phyloP scores from a whole-genome alignment of 2,113 vertebrate genomes.

The Progne subis region DNA sequence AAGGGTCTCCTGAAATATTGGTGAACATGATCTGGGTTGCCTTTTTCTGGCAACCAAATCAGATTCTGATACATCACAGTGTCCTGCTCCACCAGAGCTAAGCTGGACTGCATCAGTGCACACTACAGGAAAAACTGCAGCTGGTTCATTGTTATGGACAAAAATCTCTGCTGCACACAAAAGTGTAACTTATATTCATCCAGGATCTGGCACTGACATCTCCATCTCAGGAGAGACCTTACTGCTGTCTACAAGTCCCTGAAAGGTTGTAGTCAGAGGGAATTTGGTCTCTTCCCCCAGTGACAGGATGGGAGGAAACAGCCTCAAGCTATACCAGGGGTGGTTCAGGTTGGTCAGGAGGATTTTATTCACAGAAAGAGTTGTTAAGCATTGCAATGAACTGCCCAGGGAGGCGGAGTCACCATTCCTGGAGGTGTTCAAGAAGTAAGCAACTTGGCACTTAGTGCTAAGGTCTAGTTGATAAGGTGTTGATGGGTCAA shows the following conservation, averaged over 20 bases:
- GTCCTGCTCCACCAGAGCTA: not conserved
- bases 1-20: not conserved
- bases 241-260: not conserved
- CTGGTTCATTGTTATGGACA: rapidly evolving
- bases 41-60: not conserved
- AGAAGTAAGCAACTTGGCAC: not conserved
- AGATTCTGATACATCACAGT: not conserved
- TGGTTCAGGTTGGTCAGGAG: not conserved
- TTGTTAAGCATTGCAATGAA: not conserved
- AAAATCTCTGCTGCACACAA: not conserved
- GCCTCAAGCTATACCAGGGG: not conserved
- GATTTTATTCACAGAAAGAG: not conserved
- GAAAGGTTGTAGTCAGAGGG: not conserved
- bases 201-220: not conserved
- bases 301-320: not conserved
- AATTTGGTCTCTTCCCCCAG: not conserved
- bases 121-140: not conserved
- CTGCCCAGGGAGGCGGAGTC: not conserved
- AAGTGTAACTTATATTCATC: not conserved
- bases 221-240: not conserved
- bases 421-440: not conserved
- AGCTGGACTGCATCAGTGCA: not conserved
- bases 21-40: not conserved
- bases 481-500: not conserved
- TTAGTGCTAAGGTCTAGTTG: not conserved